Evolutionary conservation across 2,113 vertebrate genomes (phyloP).

Genomic region (Ursus arctos): DNA sequence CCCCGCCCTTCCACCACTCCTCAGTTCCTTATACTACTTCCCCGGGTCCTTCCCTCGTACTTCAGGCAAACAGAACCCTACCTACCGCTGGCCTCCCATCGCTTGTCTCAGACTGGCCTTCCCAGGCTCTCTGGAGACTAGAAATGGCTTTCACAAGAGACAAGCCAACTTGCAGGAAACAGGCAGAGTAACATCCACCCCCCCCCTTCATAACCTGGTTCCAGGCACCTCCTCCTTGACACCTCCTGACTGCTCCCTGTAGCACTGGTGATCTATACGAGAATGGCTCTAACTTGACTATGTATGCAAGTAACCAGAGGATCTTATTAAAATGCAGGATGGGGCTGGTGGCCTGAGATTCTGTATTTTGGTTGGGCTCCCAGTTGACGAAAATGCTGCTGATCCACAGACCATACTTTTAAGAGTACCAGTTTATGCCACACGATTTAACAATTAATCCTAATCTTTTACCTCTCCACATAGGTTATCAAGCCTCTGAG

Average conservation of each 20-base stretch:
- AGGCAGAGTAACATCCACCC: background rate
- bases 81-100: background rate
- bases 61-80: background rate
- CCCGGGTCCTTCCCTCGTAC: background rate
- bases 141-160: background rate
- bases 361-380: background rate
- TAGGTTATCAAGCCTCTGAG: background rate
- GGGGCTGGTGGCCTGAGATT: background rate
- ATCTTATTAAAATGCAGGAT: background rate
- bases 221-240: background rate
- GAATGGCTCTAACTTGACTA: background rate
- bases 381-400: background rate
- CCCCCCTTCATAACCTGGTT: background rate
- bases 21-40: background rate
- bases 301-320: background rate
- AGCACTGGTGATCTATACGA: background rate
- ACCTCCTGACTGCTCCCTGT: background rate
- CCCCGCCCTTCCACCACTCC: background rate
- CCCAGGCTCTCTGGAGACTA: background rate
- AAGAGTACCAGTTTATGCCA: background rate
- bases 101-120: background rate
- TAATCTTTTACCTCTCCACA: constrained; percentile 1
- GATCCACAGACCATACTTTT: background rate
- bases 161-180: background rate
- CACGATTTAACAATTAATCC: background rate